A percentile compares a stretch with the other conserved stretches of the same genome.
Evolutionary conservation across 2,888 invertebrate genomes (phyloP).

Genomic region (Mesorhabditis belari): DNA sequence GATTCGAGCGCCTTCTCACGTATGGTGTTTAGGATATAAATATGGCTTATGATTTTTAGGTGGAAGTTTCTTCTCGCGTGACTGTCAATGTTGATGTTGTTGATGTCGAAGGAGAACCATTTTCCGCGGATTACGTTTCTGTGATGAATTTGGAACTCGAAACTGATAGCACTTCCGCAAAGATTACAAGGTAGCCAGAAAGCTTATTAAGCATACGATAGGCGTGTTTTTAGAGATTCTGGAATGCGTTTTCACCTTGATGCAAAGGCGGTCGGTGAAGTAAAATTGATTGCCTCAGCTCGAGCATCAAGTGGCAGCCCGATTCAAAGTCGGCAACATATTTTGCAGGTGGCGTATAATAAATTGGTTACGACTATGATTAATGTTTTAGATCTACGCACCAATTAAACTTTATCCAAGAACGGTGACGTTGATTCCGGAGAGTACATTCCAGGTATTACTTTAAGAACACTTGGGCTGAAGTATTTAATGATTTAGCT

Average conservation of each 20-base stretch:
- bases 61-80: slow-evolving; percentile 23
- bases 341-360: too few species aligned
- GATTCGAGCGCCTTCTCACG: slow-evolving; percentile 31
- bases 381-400: slow-evolving; percentile 27
- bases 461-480: background rate
- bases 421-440: slow-evolving; percentile 36
- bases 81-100: slow-evolving; percentile 25
- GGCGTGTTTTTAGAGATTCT: slow-evolving; percentile 13
- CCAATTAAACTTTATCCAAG: slow-evolving; percentile 36
- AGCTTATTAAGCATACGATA: background rate
- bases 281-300: slow-evolving; percentile 24
- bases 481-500: slow-evolving; percentile 12
- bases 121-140: slow-evolving; percentile 20
- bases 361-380: too few species aligned
- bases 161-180: slow-evolving; percentile 10
- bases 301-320: slow-evolving; percentile 15
- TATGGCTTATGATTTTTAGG: slow-evolving; percentile 11
- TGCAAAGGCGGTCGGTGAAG: slow-evolving; percentile 18
- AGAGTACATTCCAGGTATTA: slow-evolving; percentile 33
- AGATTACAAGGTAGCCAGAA: slow-evolving; percentile 5
- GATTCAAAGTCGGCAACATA: slow-evolving; percentile 3
- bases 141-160: slow-evolving; percentile 19
- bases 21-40: slow-evolving; percentile 8
- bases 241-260: slow-evolving; percentile 19
- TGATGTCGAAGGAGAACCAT: slow-evolving; percentile 31